These are phyloP conservation scores for Isoperla grammatica DNA, from an alignment of 2,888 invertebrate genomes.

Conservation along the genomic window DNA sequence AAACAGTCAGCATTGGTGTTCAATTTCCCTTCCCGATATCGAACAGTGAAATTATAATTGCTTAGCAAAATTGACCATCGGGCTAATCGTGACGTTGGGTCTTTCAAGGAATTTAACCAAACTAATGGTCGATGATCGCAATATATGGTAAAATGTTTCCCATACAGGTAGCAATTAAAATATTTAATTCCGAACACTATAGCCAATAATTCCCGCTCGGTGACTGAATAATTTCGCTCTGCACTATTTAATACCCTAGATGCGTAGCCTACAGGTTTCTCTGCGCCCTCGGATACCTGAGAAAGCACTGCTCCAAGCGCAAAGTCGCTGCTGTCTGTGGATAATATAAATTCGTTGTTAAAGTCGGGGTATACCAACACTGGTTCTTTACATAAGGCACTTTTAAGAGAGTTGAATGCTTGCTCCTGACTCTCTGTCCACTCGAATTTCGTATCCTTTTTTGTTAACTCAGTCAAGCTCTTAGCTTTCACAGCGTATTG, in stretches of 20 bases:
- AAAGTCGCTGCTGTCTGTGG: conserved; percentile 25
- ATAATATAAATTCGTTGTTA: conserved; percentile 22
- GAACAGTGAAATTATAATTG: conserved; percentile 20
- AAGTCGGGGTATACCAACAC: conserved; percentile 24
- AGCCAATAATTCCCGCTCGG: conserved; percentile 27
- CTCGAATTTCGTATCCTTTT: conserved; percentile 26
- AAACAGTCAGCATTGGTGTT: conserved; percentile 27
- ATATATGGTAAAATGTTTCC: conserved; percentile 23
- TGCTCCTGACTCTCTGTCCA: background rate
- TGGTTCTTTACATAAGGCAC: background rate
- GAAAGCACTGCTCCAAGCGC: conserved; percentile 26
- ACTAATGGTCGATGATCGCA: conserved; percentile 28
- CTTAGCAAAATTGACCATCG: conserved; percentile 25
- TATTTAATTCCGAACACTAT: conserved; percentile 24
- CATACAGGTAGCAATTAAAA: conserved; percentile 26
- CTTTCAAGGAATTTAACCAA: conserved; percentile 24
- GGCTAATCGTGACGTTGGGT: conserved; percentile 20
- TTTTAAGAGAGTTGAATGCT: background rate
- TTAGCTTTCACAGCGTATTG: conserved; percentile 33
- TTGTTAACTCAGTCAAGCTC: conserved; percentile 33
- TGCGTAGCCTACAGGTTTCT: conserved; percentile 29
- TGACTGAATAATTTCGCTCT: conserved; percentile 22
- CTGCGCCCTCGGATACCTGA: conserved; percentile 13
- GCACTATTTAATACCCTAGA: conserved; percentile 21
- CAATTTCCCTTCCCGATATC: conserved; percentile 23